Evolutionary conservation across 2,113 vertebrate species (phyloP).

Genomic region (Trichomycterus rosablanca): DNA sequence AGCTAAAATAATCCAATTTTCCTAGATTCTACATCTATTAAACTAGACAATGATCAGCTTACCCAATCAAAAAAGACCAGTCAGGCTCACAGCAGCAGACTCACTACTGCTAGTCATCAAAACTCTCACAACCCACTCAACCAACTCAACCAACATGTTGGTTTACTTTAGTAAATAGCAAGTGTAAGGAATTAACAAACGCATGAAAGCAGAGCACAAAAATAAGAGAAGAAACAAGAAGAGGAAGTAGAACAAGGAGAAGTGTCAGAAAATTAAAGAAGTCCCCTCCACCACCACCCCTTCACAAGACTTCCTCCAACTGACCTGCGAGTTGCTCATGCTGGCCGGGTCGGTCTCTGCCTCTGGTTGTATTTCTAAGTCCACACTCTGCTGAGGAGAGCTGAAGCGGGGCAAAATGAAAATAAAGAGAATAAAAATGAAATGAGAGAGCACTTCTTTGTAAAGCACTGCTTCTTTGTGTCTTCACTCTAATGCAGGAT

Average conservation of each 20-base stretch:
- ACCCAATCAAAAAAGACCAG: background rate
- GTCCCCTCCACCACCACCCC: background rate
- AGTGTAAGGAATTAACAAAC: background rate
- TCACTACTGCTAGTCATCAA: too few relatives aligned
- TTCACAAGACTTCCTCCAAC: slow-evolving; percentile 14
- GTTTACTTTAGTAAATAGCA: background rate
- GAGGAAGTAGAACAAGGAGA: background rate
- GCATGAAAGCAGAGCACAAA: background rate
- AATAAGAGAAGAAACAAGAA: background rate
- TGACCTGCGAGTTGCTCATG: slow-evolving; percentile 32
- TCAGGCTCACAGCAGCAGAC: background rate
- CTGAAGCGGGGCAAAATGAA: too few relatives aligned
- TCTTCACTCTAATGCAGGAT: slow-evolving; percentile 17
- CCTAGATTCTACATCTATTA: background rate
- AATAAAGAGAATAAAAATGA: background rate
- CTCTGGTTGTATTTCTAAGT: slow-evolving; percentile 10
- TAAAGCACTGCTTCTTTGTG: background rate
- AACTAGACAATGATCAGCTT: background rate
- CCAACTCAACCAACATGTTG: too few relatives aligned
- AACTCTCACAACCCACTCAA: background rate
- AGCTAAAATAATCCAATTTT: too few relatives aligned
- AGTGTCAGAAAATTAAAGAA: background rate
- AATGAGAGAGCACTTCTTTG: background rate
- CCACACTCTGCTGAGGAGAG: background rate
- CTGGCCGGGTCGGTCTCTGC: background rate